Evolutionary conservation across 2,888 invertebrate genomes (phyloP).

Genomic region (Tryphoninae sp.): DNA sequence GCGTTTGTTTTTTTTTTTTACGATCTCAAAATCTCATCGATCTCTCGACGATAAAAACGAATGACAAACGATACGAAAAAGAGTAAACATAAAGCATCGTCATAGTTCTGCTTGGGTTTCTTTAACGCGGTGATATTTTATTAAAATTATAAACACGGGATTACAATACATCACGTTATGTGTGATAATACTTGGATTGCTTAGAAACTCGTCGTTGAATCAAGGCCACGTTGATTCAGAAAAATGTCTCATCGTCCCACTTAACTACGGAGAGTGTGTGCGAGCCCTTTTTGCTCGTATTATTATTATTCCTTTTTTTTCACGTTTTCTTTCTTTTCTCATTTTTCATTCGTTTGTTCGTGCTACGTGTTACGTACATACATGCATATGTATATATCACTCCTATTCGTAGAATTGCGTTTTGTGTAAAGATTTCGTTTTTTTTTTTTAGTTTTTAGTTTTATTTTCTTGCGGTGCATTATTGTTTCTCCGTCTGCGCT

Average conservation of each 20-base stretch:
- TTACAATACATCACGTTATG: conserved; percentile 74
- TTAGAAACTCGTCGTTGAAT: conserved; percentile 76
- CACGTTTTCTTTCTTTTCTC: conserved; percentile 49
- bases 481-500: conserved; percentile 50
- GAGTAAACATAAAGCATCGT: conserved; percentile 13
- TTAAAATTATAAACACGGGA: conserved; percentile 77
- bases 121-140: conserved; percentile 75
- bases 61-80: neutral
- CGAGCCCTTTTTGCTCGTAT: conserved; percentile 38
- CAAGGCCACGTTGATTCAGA: conserved; percentile 76
- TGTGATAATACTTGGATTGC: conserved; percentile 69
- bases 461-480: conserved; percentile 51
- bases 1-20: neutral
- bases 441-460: conserved; percentile 11
- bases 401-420: conserved; percentile 59
- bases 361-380: conserved; percentile 71
- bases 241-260: conserved; percentile 64
- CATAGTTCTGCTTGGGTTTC: conserved; percentile 46
- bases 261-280: conserved; percentile 55
- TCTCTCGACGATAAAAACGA: neutral
- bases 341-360: conserved; percentile 42
- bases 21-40: no score
- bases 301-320: conserved; percentile 46
- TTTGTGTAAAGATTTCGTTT: conserved; percentile 52
- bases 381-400: conserved; percentile 67